These are phyloP conservation scores for Strigamia crassipes DNA, from an alignment of 2,888 invertebrate genomes.

Conservation along the genomic window DNA sequence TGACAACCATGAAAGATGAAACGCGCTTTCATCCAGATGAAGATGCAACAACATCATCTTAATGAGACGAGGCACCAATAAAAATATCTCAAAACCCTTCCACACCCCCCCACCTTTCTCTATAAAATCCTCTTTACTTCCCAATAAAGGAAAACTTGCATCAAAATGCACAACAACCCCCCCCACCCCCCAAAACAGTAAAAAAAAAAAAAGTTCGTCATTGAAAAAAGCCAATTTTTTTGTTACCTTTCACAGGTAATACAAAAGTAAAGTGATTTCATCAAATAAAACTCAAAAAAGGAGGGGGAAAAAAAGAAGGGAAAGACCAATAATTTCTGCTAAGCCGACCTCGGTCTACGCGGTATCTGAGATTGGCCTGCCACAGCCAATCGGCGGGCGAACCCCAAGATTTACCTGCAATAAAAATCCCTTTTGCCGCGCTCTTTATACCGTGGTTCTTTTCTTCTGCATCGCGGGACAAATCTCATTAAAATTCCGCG, in stretches of 20 bases:
- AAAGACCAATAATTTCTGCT: slow-evolving; percentile 45
- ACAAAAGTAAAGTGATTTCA: not conserved
- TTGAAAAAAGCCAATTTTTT: not conserved
- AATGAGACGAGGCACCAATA: slow-evolving; percentile 26
- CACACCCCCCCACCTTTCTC: not conserved
- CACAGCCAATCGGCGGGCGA: slow-evolving; percentile 47
- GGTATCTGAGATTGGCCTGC: slow-evolving; percentile 48
- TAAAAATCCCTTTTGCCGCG: slow-evolving; percentile 44
- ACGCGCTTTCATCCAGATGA: slow-evolving; percentile 26
- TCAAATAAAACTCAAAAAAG: not conserved
- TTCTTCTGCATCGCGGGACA: slow-evolving; percentile 38
- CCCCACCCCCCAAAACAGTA: too few relatives aligned
- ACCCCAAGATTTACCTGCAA: slow-evolving; percentile 48
- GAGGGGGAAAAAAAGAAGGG: not conserved
- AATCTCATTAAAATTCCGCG: slow-evolving; percentile 47
- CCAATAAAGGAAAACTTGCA: not conserved
- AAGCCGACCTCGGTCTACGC: slow-evolving; percentile 28
- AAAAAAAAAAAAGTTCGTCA: not conserved
- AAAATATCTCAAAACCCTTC: not conserved
- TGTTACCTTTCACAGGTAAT: slow-evolving; percentile 8
- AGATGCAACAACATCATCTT: slow-evolving; percentile 34
- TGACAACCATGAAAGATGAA: slow-evolving; percentile 46
- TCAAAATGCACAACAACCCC: not conserved
- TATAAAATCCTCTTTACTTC: slow-evolving; percentile 15
- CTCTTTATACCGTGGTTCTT: slow-evolving; percentile 31